phyloP scores from a whole-genome alignment of 1,140 invertebrate species.

The Heliconius eleuchia region DNA sequence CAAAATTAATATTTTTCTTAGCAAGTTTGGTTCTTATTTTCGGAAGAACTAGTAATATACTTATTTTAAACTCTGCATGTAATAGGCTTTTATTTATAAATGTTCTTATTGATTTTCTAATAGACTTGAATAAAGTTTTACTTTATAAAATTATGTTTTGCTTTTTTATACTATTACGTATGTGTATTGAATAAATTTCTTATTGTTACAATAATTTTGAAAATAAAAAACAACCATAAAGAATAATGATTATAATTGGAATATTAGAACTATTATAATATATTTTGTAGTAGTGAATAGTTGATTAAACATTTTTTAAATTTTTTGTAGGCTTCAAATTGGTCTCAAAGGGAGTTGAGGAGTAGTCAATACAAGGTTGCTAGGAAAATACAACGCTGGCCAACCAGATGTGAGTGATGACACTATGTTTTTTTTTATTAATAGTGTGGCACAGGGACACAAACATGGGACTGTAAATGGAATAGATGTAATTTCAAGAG shows the following conservation, averaged over 20 bases:
- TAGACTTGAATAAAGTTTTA: not conserved
- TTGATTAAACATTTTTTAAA: not conserved
- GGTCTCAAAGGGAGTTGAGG: constrained; percentile 73
- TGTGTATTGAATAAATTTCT: too few species aligned
- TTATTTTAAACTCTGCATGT: not conserved
- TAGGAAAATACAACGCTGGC: constrained; percentile 78
- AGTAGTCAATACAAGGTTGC: constrained; percentile 80
- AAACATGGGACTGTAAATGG: too few species aligned
- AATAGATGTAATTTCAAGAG: too few species aligned
- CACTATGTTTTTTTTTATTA: not conserved
- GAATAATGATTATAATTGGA: not conserved
- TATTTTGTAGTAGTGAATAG: too few species aligned
- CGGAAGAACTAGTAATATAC: too few species aligned
- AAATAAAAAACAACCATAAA: not conserved
- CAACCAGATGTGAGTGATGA: constrained; percentile 68
- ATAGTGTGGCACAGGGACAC: too few species aligned
- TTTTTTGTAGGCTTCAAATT: constrained; percentile 66
- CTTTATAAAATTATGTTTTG: not conserved
- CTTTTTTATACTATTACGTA: not conserved
- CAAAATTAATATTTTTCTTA: too few species aligned
- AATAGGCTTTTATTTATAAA: constrained; percentile 10
- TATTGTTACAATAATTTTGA: not conserved
- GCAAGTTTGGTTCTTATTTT: too few species aligned
- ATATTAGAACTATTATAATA: not conserved
- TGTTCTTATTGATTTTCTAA: not conserved